Evolutionary conservation across 2,888 invertebrate genomes (phyloP).

Genomic region (Aleiodes alternator): DNA sequence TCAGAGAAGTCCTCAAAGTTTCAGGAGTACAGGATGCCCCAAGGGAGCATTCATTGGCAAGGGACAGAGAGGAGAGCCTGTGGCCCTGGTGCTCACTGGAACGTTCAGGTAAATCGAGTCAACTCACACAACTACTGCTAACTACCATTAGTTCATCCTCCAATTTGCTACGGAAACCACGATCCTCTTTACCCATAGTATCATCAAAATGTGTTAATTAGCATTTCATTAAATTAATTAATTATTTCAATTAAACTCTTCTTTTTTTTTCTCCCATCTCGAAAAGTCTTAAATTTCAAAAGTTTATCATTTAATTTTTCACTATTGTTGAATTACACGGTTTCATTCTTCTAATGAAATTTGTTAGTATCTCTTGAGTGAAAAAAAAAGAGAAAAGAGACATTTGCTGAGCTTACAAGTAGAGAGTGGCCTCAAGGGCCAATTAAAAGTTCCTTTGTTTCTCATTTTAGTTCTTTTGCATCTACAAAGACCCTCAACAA

Average conservation of each 20-base stretch:
- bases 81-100: constrained; percentile 87
- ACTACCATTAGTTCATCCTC: constrained; percentile 40
- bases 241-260: not conserved
- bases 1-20: constrained; percentile 31
- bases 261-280: not conserved
- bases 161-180: not conserved
- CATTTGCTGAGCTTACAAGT: constrained; percentile 9
- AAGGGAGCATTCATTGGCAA: constrained; percentile 73
- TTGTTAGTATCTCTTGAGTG: not conserved
- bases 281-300: not conserved
- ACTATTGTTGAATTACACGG: not conserved
- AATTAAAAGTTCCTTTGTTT: constrained; percentile 22
- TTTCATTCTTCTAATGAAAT: constrained; percentile 7
- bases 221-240: not conserved
- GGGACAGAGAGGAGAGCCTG: constrained; percentile 74
- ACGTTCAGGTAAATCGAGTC: constrained; percentile 80
- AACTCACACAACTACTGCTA: constrained; percentile 32
- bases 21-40: constrained; percentile 69
- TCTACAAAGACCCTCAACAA: constrained; percentile 13
- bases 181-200: not conserved
- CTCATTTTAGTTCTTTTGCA: not conserved
- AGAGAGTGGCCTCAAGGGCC: constrained; percentile 5
- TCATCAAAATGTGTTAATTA: constrained; percentile 3
- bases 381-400: not conserved
- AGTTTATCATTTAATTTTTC: constrained; percentile 4